A percentile compares a stretch with the other conserved stretches of the same genome.
These are phyloP conservation scores for Coelopa frigida DNA, from an alignment of 1,140 invertebrate species.

Conservation along the genomic window DNA sequence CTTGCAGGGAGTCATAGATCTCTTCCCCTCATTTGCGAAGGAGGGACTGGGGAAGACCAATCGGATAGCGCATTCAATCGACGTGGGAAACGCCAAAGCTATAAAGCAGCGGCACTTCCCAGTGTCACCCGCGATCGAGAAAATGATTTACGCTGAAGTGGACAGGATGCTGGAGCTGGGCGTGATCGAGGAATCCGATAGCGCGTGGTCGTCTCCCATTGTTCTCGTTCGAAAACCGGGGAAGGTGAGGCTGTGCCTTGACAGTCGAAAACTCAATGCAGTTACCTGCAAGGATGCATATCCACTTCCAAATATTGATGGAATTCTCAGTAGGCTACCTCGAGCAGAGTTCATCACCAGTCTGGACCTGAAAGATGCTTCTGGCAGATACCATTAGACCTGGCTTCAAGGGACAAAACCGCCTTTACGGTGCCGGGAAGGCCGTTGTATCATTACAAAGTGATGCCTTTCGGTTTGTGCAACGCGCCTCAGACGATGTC, in stretches of 20 bases:
- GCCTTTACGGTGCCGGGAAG: conserved; percentile 39
- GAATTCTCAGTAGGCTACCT: conserved; percentile 24
- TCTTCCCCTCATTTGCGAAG: conserved; percentile 1
- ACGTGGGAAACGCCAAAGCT: conserved; percentile 20
- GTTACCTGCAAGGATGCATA: conserved; percentile 28
- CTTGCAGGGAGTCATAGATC: not conserved
- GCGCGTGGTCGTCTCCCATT: not conserved
- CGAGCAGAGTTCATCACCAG: conserved; percentile 18
- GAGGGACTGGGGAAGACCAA: conserved; percentile 14
- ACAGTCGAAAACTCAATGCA: conserved; percentile 25
- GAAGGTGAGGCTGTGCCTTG: conserved; percentile 24
- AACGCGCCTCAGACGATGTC: conserved; percentile 11
- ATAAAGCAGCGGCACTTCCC: conserved; percentile 28
- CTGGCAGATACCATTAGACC: conserved; percentile 6
- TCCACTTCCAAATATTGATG: conserved; percentile 23
- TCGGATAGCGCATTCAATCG: conserved; percentile 28
- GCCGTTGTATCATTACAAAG: conserved; percentile 25
- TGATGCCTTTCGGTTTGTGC: conserved; percentile 21
- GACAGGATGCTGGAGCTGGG: conserved; percentile 16
- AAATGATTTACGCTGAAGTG: conserved; percentile 13
- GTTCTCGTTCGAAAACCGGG: conserved; percentile 15
- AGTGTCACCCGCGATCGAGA: conserved; percentile 18
- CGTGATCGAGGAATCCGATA: conserved; percentile 16
- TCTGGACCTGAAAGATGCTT: conserved; percentile 21
- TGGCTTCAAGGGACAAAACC: conserved; percentile 28